Conservation (phyloP, 2,797 vertebrate species). For the Propithecus deckenii region DNA sequence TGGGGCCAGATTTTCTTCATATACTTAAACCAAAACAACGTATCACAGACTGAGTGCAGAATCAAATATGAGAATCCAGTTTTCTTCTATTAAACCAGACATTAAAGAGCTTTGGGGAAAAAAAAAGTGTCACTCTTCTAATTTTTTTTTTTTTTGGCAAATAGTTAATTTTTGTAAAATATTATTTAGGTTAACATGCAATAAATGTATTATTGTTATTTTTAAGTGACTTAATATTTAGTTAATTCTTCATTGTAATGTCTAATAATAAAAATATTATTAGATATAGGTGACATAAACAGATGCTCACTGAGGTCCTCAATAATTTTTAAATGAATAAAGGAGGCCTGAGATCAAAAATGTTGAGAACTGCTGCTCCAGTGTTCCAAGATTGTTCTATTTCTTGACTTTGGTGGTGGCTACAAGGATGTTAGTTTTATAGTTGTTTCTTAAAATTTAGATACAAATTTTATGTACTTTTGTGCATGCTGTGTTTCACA, state of each 20-base stretch:
- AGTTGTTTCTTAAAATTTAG: slow-evolving; percentile 30
- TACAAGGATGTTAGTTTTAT: background rate
- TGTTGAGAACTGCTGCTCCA: background rate
- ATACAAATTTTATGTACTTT: background rate
- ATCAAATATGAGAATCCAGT: background rate
- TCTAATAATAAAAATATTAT: background rate
- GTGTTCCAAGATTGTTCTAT: background rate
- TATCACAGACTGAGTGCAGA: background rate
- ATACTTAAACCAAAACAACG: background rate
- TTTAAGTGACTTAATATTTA: slow-evolving; percentile 1
- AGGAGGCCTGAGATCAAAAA: background rate
- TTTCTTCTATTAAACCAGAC: background rate
- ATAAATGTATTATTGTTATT: background rate
- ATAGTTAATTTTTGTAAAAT: slow-evolving; percentile 25
- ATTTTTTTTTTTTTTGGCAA: background rate
- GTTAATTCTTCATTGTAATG: background rate
- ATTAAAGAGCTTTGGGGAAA: background rate
- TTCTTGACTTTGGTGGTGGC: background rate
- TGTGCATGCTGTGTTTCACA: background rate
- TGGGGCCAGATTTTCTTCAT: background rate
- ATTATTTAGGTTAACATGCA: background rate
- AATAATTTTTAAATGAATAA: slow-evolving; percentile 14
- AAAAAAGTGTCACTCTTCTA: background rate
- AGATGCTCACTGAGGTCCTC: background rate
- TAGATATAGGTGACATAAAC: background rate